A percentile compares a stretch with the other conserved stretches of the same genome.
Evolutionary conservation across 1,140 invertebrate species (phyloP).

Genomic region (Sycobia sp.): DNA sequence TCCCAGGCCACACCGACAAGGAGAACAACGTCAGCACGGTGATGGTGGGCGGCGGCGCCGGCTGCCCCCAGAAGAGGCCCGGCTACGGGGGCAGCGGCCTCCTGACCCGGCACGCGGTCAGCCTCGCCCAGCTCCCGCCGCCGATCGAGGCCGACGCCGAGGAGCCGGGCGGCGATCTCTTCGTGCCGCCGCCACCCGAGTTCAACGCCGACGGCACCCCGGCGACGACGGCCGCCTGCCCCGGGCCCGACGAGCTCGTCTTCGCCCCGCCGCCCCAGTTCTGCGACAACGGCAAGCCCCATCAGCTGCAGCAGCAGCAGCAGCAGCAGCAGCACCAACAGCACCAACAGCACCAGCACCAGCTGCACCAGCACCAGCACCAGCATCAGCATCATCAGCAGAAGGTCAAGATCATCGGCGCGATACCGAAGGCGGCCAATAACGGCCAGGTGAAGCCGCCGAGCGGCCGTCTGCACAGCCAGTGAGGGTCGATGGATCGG

Average conservation of each 20-base stretch:
- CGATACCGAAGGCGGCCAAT: constrained; percentile 70
- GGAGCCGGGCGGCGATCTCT: constrained; percentile 68
- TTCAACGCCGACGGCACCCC: constrained; percentile 65
- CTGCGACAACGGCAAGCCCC: constrained; percentile 62
- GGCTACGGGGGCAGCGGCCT: constrained; percentile 58
- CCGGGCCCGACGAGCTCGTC: constrained; percentile 60
- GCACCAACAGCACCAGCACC: constrained; percentile 55
- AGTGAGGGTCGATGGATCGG: constrained; percentile 48
- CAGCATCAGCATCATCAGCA: constrained; percentile 48
- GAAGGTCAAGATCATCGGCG: constrained; percentile 78
- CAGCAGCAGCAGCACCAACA: constrained; percentile 39
- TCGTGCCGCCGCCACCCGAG: constrained; percentile 80
- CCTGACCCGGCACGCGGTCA: constrained; percentile 73
- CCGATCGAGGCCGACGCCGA: constrained; percentile 78
- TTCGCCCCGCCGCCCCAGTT: constrained; percentile 76
- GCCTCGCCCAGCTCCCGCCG: constrained; percentile 79
- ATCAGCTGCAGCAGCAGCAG: constrained; percentile 38
- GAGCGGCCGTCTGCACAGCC: constrained; percentile 62
- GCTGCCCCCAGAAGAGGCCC: constrained; percentile 28
- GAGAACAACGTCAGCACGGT: constrained; percentile 38
- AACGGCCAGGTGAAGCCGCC: constrained; percentile 58
- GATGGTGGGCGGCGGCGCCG: background rate
- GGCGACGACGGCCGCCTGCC: constrained; percentile 38
- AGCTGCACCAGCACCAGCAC: constrained; percentile 37
- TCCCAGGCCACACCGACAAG: constrained; percentile 38